Base-by-base conservation (phyloP, 2,797 vertebrate species). In the Enteromius fasciolatus region DNA sequence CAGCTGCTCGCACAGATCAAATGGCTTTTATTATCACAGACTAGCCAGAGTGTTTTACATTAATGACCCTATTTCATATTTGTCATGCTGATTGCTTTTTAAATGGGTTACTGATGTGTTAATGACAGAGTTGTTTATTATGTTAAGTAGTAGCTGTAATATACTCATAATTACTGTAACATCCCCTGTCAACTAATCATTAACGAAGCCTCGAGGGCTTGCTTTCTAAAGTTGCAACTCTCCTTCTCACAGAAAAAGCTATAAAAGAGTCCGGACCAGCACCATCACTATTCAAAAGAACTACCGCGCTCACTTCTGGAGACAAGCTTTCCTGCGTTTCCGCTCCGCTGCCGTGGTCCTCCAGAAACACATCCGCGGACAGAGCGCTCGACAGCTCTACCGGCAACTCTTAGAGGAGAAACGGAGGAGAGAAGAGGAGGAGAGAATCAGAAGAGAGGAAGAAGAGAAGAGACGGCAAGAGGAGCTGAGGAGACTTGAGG, bases 271-370 rank as follows among this genome's bases (percentile, higher is more conserved):
- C 84, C 89, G 94, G 86, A 91, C 91, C 92, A 96, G 96, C 90
- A 92, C 93, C 5, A 83, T 97, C 90, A 93, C 92, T 87, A 97
- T 98, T 90, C 97, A 98, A 91, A 97, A 96, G 93, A 96, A 96
- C 92, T 97, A 96, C 88, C 95, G 96, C 0, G 95, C 96, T 0
- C 92, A 96, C 90, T 96, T 95, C 90, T 96, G 96, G 95, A 94
- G 95, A 83, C 93, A 93, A 3, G 81, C 84, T 52, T 95, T 96
- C 91, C 91, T 95, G 84, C 93, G 90, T 1, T 89, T 96, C 85
- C 96, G 95, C 78, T 78, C 89, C 0, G 94, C 96, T 1, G 87
- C 95, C 0, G 6, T 97, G 83, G 73, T 95, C 82, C 93, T 98
- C 78, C 97, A 98, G 93, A 98, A 96, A 82, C 94, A 97, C 89